Percentiles rank a stretch among this genome's conserved stretches.
Evolutionary conservation across 2,113 vertebrate genomes (phyloP).

Genomic region (Anthoscopus minutus): DNA sequence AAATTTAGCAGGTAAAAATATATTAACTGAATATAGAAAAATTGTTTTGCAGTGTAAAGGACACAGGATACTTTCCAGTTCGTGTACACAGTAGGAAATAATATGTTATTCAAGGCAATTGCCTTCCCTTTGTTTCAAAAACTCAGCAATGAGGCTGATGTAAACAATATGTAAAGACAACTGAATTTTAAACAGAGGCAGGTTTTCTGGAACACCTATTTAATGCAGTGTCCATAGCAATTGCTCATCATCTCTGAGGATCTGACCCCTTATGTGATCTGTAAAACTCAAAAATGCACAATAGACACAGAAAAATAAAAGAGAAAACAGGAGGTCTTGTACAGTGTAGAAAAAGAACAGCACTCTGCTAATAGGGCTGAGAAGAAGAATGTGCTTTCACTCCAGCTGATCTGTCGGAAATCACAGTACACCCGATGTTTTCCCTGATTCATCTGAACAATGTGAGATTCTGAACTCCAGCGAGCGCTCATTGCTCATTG

Average conservation of each 20-base stretch:
- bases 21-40: not conserved
- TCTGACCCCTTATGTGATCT: not conserved
- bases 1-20: slow-evolving; percentile 20
- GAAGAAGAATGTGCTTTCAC: not conserved
- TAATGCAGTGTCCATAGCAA: not conserved
- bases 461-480: slow-evolving; percentile 36
- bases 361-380: slow-evolving; percentile 21
- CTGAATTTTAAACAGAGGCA: not conserved
- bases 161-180: slow-evolving; percentile 1
- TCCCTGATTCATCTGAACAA: slow-evolving; percentile 54
- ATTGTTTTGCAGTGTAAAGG: not conserved
- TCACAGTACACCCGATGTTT: slow-evolving; percentile 39
- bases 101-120: slow-evolving; percentile 3
- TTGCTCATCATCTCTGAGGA: not conserved
- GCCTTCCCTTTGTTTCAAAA: not conserved
- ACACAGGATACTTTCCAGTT: slow-evolving; percentile 1
- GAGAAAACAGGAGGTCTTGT: not conserved
- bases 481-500: slow-evolving; percentile 47
- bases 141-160: not conserved
- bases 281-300: not conserved
- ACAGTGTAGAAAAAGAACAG: not conserved
- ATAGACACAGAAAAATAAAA: not conserved
- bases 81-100: not conserved
- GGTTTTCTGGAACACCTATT: not conserved
- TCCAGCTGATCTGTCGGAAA: slow-evolving; percentile 42